Evolutionary conservation across 2,888 invertebrate species (phyloP), one percentile per base, ranked within the genome.

Genomic region (Gymnoscelis rufifasciata): DNA sequence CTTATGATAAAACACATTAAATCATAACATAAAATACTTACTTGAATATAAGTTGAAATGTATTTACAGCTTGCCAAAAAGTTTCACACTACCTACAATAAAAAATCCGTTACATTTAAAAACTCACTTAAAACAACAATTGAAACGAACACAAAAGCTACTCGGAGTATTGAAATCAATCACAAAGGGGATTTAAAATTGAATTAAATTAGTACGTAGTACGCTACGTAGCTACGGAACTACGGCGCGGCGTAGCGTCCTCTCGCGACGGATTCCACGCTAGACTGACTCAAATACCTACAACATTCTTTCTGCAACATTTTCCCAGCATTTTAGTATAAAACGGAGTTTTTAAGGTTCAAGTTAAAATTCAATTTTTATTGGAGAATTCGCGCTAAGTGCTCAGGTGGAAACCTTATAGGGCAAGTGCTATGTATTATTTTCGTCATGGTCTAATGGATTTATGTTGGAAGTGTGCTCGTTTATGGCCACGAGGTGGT

Each of bases 221-320:
- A 23, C 31, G 31, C 43, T 56, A 33, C 41, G 37, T 46, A 35
- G 50, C 39, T 59, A 56, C 58, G 51, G 27, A 44, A 64, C 68
- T 73, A 71, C 74, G 66, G 38, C 68, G 78, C 74, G 66, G 38
- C 68, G 78, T 72, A 78, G 77, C 80, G 80, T 67, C 77, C 77
- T 62, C 57, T 43, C 66, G 43, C 63, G 54, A 35, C 57, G 58
- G 64, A 53, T 58, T 61, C 59, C 65, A 60, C 67, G 71, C 64
- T 57, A 74, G 64, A 80, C 80, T 79, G 75, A 62, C 59, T 60
- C 7, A 23, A 40, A 39, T 35, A 52, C 48, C 52, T 51, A 53
- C 38, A 49, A 36, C 27, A 39, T 31, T 45, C 35, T 28, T 23
- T 8, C 27, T 59, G 54, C 53, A 46, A 54, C 57, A 56, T 68